Evolutionary conservation across 1,140 invertebrate species (phyloP), one percentile per base, ranked within the genome.

Genomic region (Drosophila ercepeae): DNA sequence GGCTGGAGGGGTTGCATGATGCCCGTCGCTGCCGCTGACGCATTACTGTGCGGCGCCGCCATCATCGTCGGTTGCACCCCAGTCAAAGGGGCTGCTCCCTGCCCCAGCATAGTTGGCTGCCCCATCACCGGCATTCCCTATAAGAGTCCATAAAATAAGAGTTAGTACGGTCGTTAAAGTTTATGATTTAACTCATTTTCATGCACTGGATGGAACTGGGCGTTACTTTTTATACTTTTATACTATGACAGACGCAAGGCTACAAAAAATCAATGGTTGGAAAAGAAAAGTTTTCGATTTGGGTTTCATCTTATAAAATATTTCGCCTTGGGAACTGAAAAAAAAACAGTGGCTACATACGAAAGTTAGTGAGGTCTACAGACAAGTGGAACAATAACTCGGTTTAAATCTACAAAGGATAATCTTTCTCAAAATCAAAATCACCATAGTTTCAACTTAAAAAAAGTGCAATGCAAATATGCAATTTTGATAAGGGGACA

Each of bases 91-190:
- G 89, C 89, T 91, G 60, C 57, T 61, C 9, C 23, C 60, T 76
- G 89, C 58, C 73, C 75, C 89, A 90, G 57, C 71, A 76, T 78
- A 59, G 49, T 82, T 67, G 78, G 63, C 46, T 84, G 82, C 25
- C 82, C 77, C 82, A 91, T 91, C 81, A 90, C 83, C 75, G 90
- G 89, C 89, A 91, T 91, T 44, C 90, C 90, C 89, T 91, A 90
- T 39, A 79, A 77, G 67, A 65, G 64, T 59, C 23, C 29, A 39
- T 21, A 46, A 74, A 84, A 52, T 6, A 32, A 8, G 50, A 29
- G 27, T 50, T 44, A 60, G 39, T 34, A 53, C 9, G n/a, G 1
- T 2, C 5, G 9, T 21, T 29, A 41, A 5, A 34, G 8, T n/a
- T 1, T 27, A 2, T 18, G 5, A 41, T n/a, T n/a, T 51, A 50